Conservation (phyloP, 2,888 invertebrate species). For the Tetragonisca angustula region DNA sequence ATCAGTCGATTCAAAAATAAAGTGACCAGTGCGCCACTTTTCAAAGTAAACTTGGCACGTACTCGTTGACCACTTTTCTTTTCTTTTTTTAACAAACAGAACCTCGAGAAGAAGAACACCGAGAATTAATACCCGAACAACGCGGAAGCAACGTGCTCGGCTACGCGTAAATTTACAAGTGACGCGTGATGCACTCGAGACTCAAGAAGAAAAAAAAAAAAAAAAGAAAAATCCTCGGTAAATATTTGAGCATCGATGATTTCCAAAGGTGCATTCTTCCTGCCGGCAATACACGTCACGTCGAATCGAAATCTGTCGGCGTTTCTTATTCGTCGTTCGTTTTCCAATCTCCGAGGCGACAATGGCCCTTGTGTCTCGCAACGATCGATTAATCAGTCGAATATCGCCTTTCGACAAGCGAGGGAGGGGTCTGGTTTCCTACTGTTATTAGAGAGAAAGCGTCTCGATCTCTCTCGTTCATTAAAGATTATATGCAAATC, state of each 20-base stretch:
- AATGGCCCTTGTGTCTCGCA: too few relatives aligned
- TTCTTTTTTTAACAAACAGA: neutral
- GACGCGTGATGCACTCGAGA: neutral
- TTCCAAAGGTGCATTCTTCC: neutral
- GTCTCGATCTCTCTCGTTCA: slow-evolving; percentile 28
- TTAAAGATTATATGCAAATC: slow-evolving; percentile 56
- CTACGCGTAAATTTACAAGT: neutral
- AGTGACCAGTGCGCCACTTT: too few relatives aligned
- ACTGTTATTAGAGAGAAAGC: slow-evolving; percentile 20
- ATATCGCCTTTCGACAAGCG: slow-evolving; percentile 17
- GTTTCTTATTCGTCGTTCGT: slow-evolving; percentile 7
- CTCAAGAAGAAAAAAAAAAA: neutral
- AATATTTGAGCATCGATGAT: neutral
- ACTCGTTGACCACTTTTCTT: too few relatives aligned
- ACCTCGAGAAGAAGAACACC: too few relatives aligned
- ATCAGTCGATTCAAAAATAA: too few relatives aligned
- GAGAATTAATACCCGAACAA: neutral
- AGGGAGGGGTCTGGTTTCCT: neutral
- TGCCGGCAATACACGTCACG: neutral
- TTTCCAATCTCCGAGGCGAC: neutral
- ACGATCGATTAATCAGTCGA: slow-evolving; percentile 3
- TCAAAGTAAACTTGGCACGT: too few relatives aligned
- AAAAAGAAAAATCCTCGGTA: neutral
- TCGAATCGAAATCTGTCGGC: neutral
- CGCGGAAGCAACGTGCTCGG: neutral